Conservation (phyloP, 2,113 vertebrate genomes). For the western clawed frog (Xenopus tropicalis) region UCB_Xtro_10.0 CM004449.2:107324501-107325000, state of each 20-base stretch:
- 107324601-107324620: conserved; percentile 41
- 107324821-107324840: conserved; percentile 42
- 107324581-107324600: conserved; percentile 67
- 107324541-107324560: conserved; percentile 62
- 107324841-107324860: conserved; percentile 35
- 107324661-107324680: conserved; percentile 45
- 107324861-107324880: conserved; percentile 32
- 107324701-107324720: conserved; percentile 16
- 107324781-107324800: conserved; percentile 26
- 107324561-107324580: conserved; percentile 71
- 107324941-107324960: conserved; percentile 20
- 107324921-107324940: conserved; percentile 5
- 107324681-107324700: conserved; percentile 44
- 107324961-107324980: background rate
- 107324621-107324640: conserved; percentile 35
- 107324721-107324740: background rate
- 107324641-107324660: conserved; percentile 38
- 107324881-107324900: conserved; percentile 25
- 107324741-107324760: background rate
- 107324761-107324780: background rate
- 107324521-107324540: background rate
- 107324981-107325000: background rate
- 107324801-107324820: conserved; percentile 40
- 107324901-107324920: background rate
- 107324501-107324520: too few species aligned